phyloP scores from a whole-genome alignment of 2,113 vertebrate species.

The Ammodytes dubius region DNA sequence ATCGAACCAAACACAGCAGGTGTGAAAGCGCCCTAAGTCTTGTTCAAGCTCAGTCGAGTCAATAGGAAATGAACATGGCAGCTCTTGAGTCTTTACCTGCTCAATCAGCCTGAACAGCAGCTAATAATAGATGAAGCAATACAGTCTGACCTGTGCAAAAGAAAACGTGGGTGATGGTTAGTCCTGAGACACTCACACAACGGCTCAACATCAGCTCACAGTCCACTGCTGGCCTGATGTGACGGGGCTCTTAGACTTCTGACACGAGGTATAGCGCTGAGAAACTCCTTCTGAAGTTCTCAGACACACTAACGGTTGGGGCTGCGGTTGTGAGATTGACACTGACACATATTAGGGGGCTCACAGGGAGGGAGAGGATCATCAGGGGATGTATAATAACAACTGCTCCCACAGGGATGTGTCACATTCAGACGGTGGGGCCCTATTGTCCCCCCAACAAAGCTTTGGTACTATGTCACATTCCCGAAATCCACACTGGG shows the following conservation, averaged over 20 bases:
- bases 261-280: background rate
- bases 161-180: background rate
- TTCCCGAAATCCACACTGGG: constrained; percentile 71
- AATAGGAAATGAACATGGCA: background rate
- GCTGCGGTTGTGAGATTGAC: constrained; percentile 38
- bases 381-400: constrained; percentile 60
- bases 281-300: background rate
- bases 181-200: background rate
- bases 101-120: constrained; percentile 9
- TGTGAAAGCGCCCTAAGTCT: background rate
- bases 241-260: constrained; percentile 11
- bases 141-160: background rate
- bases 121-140: background rate
- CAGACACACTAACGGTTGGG: background rate
- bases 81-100: constrained; percentile 3
- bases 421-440: constrained; percentile 67
- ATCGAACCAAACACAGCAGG: too few species aligned
- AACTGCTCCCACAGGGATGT: constrained; percentile 70
- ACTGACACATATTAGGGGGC: constrained; percentile 24
- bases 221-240: constrained; percentile 25
- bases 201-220: background rate
- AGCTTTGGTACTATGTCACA: constrained; percentile 64
- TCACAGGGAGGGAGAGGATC: constrained; percentile 23
- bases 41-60: background rate
- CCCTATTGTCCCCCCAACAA: constrained; percentile 64